Evolutionary conservation across 2,113 vertebrate species (phyloP).

Genomic region (Sceloporus undulatus): DNA sequence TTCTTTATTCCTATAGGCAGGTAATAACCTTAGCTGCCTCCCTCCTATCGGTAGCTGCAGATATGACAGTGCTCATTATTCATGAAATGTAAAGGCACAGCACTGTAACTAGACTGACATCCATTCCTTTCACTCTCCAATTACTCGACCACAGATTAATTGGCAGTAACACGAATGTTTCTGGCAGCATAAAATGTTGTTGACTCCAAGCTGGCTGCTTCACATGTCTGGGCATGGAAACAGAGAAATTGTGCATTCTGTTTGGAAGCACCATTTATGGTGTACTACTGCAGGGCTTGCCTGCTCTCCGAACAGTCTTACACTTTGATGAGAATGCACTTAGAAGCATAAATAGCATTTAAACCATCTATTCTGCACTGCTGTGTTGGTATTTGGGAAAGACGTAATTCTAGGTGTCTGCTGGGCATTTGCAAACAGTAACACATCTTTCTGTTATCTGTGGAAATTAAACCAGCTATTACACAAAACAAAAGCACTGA

Average conservation of each 20-base stretch:
- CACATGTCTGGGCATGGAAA: not conserved
- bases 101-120: constrained; percentile 21
- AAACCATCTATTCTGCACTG: not conserved
- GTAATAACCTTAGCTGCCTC: not conserved
- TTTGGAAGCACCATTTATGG: not conserved
- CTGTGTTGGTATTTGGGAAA: constrained; percentile 4
- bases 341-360: constrained; percentile 21
- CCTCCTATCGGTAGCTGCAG: constrained; percentile 1
- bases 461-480: constrained; percentile 7
- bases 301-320: not conserved
- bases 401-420: not conserved
- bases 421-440: not conserved
- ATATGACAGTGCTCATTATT: constrained; percentile 29
- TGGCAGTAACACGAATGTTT: constrained; percentile 8
- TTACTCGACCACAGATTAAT: not conserved
- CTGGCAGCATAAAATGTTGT: constrained; percentile 9
- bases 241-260: not conserved
- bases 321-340: constrained; percentile 8
- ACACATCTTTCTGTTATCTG: not conserved
- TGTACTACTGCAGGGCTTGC: not conserved
- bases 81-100: constrained; percentile 26
- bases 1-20: not conserved
- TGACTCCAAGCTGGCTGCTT: constrained; percentile 14
- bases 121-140: constrained; percentile 15
- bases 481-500: not conserved